Conservation (phyloP, 2,888 invertebrate genomes). For the Macrosiphum euphorbiae region DNA sequence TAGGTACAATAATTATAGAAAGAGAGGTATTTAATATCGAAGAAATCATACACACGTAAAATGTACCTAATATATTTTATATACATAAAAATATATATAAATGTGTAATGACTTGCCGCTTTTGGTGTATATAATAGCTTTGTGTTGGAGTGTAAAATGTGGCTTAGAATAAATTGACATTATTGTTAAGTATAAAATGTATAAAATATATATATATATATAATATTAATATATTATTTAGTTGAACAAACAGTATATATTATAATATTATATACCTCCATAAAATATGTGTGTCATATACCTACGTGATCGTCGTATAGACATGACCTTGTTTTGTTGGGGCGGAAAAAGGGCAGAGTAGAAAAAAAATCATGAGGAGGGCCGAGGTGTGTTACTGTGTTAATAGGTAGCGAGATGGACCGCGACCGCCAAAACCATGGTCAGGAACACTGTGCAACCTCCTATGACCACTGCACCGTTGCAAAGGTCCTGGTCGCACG, state of each 20-base stretch:
- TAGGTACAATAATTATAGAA: not conserved
- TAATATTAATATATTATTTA: too few species aligned
- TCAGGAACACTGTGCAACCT: not conserved
- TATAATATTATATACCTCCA: not conserved
- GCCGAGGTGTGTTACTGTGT: not conserved
- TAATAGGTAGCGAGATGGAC: not conserved
- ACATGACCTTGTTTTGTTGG: not conserved
- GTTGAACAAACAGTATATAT: not conserved
- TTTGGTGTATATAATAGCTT: too few species aligned
- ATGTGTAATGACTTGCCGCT: too few species aligned
- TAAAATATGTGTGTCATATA: not conserved
- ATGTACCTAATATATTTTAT: not conserved
- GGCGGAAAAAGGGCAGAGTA: not conserved
- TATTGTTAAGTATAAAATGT: too few species aligned
- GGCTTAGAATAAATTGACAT: too few species aligned
- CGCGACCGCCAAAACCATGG: not conserved
- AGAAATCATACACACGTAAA: not conserved
- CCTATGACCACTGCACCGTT: constrained; percentile 74
- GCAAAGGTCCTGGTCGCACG: constrained; percentile 79
- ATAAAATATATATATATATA: too few species aligned
- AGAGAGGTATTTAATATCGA: not conserved
- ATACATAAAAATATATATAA: too few species aligned
- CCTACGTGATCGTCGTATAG: not conserved
- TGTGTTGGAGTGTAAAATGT: too few species aligned
- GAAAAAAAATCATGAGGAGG: not conserved